Conservation (phyloP, 37 sponge, comb jelly and placozoan genomes). For the Lycopodina hypogea region DNA sequence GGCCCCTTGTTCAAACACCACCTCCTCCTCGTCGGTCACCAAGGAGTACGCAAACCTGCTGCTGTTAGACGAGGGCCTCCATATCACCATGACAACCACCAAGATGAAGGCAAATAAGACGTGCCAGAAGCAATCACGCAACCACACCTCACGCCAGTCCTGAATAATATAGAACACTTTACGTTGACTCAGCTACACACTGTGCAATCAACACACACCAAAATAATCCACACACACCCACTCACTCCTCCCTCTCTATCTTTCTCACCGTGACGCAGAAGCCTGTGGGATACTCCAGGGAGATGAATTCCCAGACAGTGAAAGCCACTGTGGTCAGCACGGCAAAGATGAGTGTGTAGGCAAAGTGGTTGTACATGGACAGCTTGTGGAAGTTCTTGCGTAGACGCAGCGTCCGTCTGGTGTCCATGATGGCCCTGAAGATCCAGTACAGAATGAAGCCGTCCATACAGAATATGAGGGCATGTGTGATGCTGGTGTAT, state of each 20-base stretch:
- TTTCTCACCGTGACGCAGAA: constrained; percentile 33
- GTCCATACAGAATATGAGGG: constrained; percentile 40
- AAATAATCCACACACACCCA: no score
- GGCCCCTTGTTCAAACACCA: constrained; percentile 36
- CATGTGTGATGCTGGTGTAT: constrained; percentile 11
- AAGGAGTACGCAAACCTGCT: constrained; percentile 61
- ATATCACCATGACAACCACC: constrained; percentile 78
- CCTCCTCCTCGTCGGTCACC: constrained; percentile 47
- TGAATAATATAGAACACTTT: background rate
- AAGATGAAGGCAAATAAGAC: constrained; percentile 73
- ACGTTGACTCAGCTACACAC: background rate
- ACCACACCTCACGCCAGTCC: constrained; percentile 83
- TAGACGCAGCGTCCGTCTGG: constrained; percentile 56
- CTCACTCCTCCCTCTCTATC: no score
- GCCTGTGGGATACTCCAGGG: constrained; percentile 16
- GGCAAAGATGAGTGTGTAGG: constrained; percentile 65
- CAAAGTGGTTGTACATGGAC: constrained; percentile 77
- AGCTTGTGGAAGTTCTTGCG: constrained; percentile 76
- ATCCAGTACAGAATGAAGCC: constrained; percentile 65
- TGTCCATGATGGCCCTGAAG: constrained; percentile 61
- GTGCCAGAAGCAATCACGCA: constrained; percentile 82
- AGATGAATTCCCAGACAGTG: constrained; percentile 38
- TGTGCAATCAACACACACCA: no score
- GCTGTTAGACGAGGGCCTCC: constrained; percentile 79
- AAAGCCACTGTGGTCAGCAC: constrained; percentile 49